Base-by-base conservation (phyloP, 1,140 invertebrate species). In the Cotesia glomerata region DNA sequence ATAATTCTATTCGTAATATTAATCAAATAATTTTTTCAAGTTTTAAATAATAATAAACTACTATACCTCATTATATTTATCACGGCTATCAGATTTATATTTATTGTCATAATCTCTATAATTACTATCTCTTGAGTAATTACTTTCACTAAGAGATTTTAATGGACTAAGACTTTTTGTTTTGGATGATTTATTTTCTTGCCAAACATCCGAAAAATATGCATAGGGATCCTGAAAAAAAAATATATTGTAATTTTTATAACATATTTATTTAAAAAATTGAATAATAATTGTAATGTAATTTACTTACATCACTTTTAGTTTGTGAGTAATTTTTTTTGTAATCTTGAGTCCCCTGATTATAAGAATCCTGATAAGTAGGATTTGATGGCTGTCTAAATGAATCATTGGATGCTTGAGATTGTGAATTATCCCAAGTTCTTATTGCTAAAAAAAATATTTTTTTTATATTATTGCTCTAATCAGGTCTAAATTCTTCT, bases 181-280 rank as follows among this genome's bases (percentile, higher is more conserved):
- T 45, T 82, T 82, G 61, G 81, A 81, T 0, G 80, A 64, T 58
- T 86, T 86, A 62, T 84, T 86, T 73, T 86, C 86, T 75, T 86
- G 85, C 86, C 86, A 87, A 4, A 87, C 84, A 58, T 87, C 86
- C 1, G 86, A 87, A 65, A 87, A 87, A 66, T 87, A 87, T 5
- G 86, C 84, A 66, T 85, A 87, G 1, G 86, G 86, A 78, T 87
- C 86, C 86, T 87, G 34, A 7, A 26, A 66, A 69, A 72, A 75
- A 63, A 34, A 68, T 61, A 64, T 68, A 73, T 18, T 66, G 61
- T 49, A 18, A 9, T 32, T 66, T 32, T 34, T 9, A 32, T 35
- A 13, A 51, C 39, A 64, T 32, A 69, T 45, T 35, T 16, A 9
- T 36, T 39, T 16, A 16, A 35, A 54, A 66, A 39, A 62, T 13